Evolutionary conservation across 2,888 invertebrate species (phyloP).

Genomic region (Punctoribates punctum): DNA sequence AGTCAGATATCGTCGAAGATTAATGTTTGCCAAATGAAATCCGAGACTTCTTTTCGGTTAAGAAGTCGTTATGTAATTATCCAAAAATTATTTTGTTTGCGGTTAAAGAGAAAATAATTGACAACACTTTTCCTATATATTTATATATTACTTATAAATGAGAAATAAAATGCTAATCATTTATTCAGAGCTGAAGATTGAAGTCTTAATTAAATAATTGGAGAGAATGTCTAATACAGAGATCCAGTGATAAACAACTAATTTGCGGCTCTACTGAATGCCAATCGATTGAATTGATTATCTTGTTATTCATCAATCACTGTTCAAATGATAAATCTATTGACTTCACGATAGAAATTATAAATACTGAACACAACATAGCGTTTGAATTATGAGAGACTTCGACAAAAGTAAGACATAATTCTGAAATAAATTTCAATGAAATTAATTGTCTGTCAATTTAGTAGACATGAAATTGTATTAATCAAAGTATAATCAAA

Average conservation of each 20-base stretch:
- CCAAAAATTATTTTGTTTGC: neutral
- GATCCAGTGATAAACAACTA: too few species aligned
- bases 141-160: neutral
- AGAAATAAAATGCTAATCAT: neutral
- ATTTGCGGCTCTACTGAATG: neutral
- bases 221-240: too few species aligned
- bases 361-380: conserved; percentile 8
- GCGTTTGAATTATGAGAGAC: neutral
- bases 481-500: too few species aligned
- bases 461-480: neutral
- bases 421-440: neutral
- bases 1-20: too few species aligned
- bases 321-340: conserved; percentile 26
- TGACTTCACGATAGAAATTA: neutral
- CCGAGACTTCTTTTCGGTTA: neutral
- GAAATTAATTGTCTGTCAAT: conserved; percentile 14
- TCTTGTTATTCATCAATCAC: neutral
- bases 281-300: conserved; percentile 6
- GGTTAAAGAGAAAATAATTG: conserved; percentile 14
- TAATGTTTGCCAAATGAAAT: too few species aligned
- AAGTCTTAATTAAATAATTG: too few species aligned
- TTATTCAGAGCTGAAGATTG: too few species aligned
- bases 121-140: neutral
- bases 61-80: neutral
- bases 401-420: neutral